Evolutionary conservation across 2,113 vertebrate genomes (phyloP).

Genomic region (Elanus axillaris): DNA sequence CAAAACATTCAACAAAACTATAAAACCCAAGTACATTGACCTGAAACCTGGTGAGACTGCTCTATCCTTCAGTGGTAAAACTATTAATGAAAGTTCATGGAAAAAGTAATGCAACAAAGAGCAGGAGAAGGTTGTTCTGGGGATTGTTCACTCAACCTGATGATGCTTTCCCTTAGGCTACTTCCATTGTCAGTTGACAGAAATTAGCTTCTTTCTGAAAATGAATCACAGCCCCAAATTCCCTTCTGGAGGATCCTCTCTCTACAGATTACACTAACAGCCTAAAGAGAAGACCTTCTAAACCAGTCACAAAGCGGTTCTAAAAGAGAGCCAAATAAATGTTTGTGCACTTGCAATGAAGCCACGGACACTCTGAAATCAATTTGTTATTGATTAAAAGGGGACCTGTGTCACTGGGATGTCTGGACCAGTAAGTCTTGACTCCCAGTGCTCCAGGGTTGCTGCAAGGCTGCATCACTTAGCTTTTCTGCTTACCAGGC

Average conservation of each 20-base stretch:
- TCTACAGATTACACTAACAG: neutral
- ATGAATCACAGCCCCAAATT: neutral
- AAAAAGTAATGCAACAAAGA: neutral
- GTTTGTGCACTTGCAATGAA: neutral
- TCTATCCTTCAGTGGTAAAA: neutral
- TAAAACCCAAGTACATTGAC: neutral
- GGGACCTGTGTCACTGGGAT: neutral
- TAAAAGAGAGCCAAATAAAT: neutral
- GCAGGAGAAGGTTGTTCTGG: neutral
- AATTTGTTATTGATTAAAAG: neutral
- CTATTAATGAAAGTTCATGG: neutral
- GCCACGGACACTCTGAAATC: neutral
- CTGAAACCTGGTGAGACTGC: neutral
- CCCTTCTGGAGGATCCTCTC: neutral
- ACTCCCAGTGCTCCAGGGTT: neutral
- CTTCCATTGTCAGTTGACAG: neutral
- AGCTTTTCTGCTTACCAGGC: neutral
- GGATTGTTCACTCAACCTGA: neutral
- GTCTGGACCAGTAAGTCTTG: neutral
- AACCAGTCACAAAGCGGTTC: neutral
- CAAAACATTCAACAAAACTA: neutral
- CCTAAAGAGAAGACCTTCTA: neutral
- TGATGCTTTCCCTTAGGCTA: neutral
- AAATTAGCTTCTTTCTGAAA: neutral
- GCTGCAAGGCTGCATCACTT: neutral